Evolutionary conservation across 2,797 vertebrate genomes (phyloP), one percentile per base, ranked within the genome.

Genomic region (Gallirallus australis): DNA sequence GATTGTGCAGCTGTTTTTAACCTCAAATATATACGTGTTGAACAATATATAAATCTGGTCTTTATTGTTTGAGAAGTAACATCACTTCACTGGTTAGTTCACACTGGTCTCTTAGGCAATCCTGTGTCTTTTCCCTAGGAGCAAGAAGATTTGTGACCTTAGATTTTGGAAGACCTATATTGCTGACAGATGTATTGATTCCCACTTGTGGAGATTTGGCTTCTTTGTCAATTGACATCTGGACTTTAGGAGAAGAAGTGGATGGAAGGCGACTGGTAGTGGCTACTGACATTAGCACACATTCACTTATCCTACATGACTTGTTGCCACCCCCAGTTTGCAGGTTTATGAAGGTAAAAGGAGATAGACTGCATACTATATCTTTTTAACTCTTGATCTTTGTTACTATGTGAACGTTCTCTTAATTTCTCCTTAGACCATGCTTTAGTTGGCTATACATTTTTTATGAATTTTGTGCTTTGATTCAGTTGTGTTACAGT

Each of bases 221-320:
- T 63, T 99, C 99, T 30, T 98, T 99, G 86, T 99, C 99, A 87
- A 99, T 99, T 88, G 99, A 99, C 96, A 99, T 99, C 97, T 99
- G 99, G 99, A 99, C 99, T 8, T 98, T 99, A 92, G 99, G 99
- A 15, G 99, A 99, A 96, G 99, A 99, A 96, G 99, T 99, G 93
- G 99, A 99, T 76, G 99, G 99, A 66, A 99, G 99, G 66, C 97
- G 99, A 82, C 97, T 99, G 68, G 99, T 99, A 24, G 99, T 99
- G 68, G 99, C 99, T 88, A 99, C 99, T 3, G 99, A 99, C 96
- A 99, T 99, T 96, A 99, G 99, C 97, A 99, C 99, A 14, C 99
- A 99, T 97, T 99, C 99, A 3, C 98, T 99, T 52, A 99, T 99
- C 96, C 98, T 99, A 76, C 99, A 99, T 65, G 99, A 99, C 97